These are phyloP conservation scores for Chromobotia macracanthus DNA, from an alignment of 2,797 vertebrate genomes.

Conservation along the genomic window DNA sequence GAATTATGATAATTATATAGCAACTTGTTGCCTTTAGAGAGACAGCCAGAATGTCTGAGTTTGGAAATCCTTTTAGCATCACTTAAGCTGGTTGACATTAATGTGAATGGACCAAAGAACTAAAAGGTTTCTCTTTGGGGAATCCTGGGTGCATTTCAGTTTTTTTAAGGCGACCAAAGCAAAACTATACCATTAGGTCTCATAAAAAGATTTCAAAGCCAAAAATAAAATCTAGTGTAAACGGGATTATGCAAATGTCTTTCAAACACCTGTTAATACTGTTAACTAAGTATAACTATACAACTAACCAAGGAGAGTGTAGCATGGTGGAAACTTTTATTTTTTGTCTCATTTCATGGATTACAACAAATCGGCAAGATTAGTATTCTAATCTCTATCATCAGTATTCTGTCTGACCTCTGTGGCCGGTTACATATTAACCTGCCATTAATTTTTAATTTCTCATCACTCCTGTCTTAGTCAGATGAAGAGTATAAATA, in stretches of 20 bases:
- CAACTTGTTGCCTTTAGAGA: too few relatives aligned
- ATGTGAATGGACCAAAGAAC: background rate
- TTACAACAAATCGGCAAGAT: background rate
- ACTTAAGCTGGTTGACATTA: background rate
- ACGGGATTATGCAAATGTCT: too few relatives aligned
- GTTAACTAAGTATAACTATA: too few relatives aligned
- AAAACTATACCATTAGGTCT: too few relatives aligned
- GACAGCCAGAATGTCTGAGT: background rate
- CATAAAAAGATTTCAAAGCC: too few relatives aligned
- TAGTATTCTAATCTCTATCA: background rate
- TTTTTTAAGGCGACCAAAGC: background rate
- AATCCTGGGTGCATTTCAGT: background rate
- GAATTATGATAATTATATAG: too few relatives aligned
- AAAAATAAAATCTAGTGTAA: too few relatives aligned
- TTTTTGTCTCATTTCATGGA: background rate
- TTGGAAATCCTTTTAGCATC: constrained; percentile 4
- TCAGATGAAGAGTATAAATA: too few relatives aligned
- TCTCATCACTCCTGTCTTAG: constrained; percentile 3
- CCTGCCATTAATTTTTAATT: constrained; percentile 27
- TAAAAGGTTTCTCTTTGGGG: background rate
- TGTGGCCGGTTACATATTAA: background rate
- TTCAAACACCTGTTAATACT: too few relatives aligned
- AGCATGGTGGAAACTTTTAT: background rate
- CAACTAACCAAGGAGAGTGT: too few relatives aligned
- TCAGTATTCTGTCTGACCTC: background rate